Conservation (phyloP, 2,888 invertebrate species). For the Andrena camellia region DNA sequence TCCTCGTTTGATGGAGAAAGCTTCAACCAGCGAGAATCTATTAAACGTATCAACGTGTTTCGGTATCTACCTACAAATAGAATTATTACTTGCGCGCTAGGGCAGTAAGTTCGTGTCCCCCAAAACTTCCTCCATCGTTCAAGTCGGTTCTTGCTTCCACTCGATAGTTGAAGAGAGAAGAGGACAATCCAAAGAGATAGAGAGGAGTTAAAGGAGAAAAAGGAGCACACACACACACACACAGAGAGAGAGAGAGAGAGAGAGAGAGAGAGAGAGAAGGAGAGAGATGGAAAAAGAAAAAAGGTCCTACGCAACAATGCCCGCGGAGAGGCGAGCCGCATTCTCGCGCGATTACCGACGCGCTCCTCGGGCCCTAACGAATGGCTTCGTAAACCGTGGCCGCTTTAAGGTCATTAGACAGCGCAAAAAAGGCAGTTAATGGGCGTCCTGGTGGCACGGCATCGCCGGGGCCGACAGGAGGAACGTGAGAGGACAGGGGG, state of each 20-base stretch:
- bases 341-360: slow-evolving; percentile 77
- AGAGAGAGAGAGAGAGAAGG: background rate
- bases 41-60: too few relatives aligned
- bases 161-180: background rate
- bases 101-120: background rate
- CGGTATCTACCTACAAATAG: too few relatives aligned
- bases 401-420: slow-evolving; percentile 79
- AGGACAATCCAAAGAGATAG: background rate
- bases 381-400: slow-evolving; percentile 79
- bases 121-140: background rate
- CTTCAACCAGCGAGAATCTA: too few relatives aligned
- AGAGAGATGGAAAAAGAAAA: slow-evolving; percentile 48
- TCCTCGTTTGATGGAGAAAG: too few relatives aligned
- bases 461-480: slow-evolving; percentile 52
- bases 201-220: background rate
- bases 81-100: background rate
- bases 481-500: slow-evolving; percentile 35
- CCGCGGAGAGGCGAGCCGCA: slow-evolving; percentile 72
- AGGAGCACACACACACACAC: too few relatives aligned
- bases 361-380: slow-evolving; percentile 73
- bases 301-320: slow-evolving; percentile 74
- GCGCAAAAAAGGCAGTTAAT: slow-evolving; percentile 78
- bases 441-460: slow-evolving; percentile 69
- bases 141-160: background rate
- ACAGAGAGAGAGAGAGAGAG: background rate